phyloP scores from a whole-genome alignment of 2,888 invertebrate species.

The Synergus gifuensis region DNA sequence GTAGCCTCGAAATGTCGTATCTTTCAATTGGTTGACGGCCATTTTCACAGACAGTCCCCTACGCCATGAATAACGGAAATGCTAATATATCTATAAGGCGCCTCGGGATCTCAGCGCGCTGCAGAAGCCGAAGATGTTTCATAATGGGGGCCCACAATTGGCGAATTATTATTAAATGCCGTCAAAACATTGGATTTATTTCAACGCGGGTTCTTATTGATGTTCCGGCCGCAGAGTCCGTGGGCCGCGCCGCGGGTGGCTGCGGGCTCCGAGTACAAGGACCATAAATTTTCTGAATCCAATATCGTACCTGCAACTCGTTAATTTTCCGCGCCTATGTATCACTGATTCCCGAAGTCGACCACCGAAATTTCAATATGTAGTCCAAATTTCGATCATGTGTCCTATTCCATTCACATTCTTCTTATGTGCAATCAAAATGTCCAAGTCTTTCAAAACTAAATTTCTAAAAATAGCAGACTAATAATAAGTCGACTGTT shows the following conservation, averaged over 20 bases:
- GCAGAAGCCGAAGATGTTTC: conserved; percentile 60
- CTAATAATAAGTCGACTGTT: not conserved
- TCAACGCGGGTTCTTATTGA: conserved; percentile 71
- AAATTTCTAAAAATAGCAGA: not conserved
- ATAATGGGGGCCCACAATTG: conserved; percentile 64
- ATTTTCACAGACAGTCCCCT: conserved; percentile 9
- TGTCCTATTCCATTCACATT: not conserved
- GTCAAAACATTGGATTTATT: conserved; percentile 73
- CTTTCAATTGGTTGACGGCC: conserved; percentile 29
- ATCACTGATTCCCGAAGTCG: conserved; percentile 59
- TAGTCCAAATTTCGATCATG: conserved; percentile 21
- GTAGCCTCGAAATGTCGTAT: not conserved
- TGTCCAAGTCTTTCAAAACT: not conserved
- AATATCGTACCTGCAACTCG: conserved; percentile 73
- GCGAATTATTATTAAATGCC: conserved; percentile 73
- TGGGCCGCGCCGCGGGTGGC: conserved; percentile 68
- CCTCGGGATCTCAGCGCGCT: conserved; percentile 53
- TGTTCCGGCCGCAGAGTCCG: conserved; percentile 66
- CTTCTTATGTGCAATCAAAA: not conserved
- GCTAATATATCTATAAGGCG: conserved; percentile 60
- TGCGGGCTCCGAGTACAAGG: conserved; percentile 64
- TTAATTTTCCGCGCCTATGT: conserved; percentile 64
- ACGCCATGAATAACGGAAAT: conserved; percentile 63
- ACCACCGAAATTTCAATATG: conserved; percentile 56
- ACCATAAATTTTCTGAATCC: conserved; percentile 72